These are phyloP conservation scores for Pelodiscus sinensis DNA, from an alignment of 2,113 vertebrate genomes.

Conservation along the genomic window DNA sequence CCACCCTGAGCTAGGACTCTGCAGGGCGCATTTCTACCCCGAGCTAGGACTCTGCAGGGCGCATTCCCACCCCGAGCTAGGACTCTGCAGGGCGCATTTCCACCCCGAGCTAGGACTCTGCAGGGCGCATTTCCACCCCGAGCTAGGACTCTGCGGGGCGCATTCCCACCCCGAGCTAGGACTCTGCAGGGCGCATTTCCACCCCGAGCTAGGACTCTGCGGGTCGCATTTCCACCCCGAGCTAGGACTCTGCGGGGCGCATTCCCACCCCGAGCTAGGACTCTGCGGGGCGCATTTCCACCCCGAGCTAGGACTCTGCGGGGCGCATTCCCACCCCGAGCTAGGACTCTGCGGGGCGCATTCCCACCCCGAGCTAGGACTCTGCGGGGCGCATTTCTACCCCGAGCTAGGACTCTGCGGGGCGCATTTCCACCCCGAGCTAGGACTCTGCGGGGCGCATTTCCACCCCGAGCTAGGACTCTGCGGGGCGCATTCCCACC, in stretches of 20 bases:
- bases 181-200: background rate
- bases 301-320: background rate
- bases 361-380: background rate
- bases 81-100: background rate
- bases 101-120: background rate
- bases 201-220: background rate
- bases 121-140: background rate
- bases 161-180: background rate
- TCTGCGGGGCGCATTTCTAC: background rate
- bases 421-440: background rate
- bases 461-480: background rate
- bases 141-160: background rate
- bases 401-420: background rate
- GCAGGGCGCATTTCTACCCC: background rate
- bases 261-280: background rate
- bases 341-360: background rate
- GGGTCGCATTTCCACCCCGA: background rate
- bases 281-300: background rate
- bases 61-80: background rate
- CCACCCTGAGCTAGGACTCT: background rate
- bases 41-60: background rate
- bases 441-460: background rate
- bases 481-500: background rate
- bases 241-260: background rate
- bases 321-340: background rate